Evolutionary conservation across 2,113 vertebrate species (phyloP), one percentile per base, ranked within the genome.

Genomic region (Syngnathoides biaculeatus): DNA sequence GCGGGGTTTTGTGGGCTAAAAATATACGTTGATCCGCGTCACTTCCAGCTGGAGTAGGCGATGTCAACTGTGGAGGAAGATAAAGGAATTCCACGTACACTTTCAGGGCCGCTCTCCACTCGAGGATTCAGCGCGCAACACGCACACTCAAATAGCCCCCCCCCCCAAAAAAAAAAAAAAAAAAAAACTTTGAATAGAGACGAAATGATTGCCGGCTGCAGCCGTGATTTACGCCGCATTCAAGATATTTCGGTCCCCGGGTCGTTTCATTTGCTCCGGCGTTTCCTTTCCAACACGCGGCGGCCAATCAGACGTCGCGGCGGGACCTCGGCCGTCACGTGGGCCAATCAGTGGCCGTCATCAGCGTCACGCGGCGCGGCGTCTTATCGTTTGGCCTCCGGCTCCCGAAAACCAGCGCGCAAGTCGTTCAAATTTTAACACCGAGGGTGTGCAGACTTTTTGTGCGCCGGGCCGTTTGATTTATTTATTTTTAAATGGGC

Each of bases 261-360:
- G 71, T 78, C 77, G 57, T 79, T 79, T 78, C 65, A 82, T 80
- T 77, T 72, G 67, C 75, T 45, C 55, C 64, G 60, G 68, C 68
- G 71, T 70, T 83, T 74, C 24, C 2, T 50, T 53, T 61, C 20
- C 22, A 69, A 70, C 71, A 67, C 65, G 63, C 8, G 30, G 68
- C 40, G 19, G 79, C 75, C 87, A 90, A 85, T 89, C 89, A 86
- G 67, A 80, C 56, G 77, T 82, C 79, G 64, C 65, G 43, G 69
- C 73, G 71, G 61, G 63, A 67, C 72, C 74, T 8, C 65, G 64
- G 20, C 80, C 73, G 72, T 80, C 68, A 77, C 78, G 75, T 82
- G 77, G 75, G 74, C 85, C 89, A 87, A 86, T 90, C 87, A 88
- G 81, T 45, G 86, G 86, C 65, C 79, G 80, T 89, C 87, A 88